Percentiles rank a stretch among this genome's conserved stretches.
Conservation (phyloP, 2,113 vertebrate genomes). For the Oreochromis aureus region DNA sequence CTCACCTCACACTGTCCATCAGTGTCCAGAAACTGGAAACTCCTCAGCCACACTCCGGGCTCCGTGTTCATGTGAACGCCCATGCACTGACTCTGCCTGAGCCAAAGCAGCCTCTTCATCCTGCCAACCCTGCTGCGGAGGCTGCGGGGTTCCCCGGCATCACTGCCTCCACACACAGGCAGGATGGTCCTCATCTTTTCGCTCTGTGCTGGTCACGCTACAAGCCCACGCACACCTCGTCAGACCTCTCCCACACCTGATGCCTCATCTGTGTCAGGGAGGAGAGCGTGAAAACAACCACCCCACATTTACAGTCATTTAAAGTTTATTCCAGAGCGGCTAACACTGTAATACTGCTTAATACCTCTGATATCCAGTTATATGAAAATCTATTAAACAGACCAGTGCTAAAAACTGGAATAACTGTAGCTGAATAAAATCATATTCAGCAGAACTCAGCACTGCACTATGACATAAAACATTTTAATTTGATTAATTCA, state of each 20-base stretch:
- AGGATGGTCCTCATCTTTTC: slow-evolving; percentile 55
- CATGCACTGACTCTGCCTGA: neutral
- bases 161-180: slow-evolving; percentile 27
- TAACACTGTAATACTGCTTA: neutral
- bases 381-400: neutral
- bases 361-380: neutral
- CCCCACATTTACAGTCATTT: neutral
- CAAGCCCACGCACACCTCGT: slow-evolving; percentile 16
- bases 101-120: slow-evolving; percentile 62
- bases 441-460: neutral
- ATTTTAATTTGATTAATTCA: neutral
- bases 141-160: slow-evolving; percentile 27
- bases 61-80: slow-evolving; percentile 47
- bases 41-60: slow-evolving; percentile 67
- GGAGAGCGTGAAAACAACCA: neutral
- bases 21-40: slow-evolving; percentile 63
- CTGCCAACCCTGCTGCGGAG: slow-evolving; percentile 49
- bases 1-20: slow-evolving; percentile 56
- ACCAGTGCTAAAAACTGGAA: neutral
- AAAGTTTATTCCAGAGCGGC: neutral
- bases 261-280: slow-evolving; percentile 38
- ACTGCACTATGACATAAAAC: neutral
- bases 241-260: slow-evolving; percentile 34
- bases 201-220: slow-evolving; percentile 18
- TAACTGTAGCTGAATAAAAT: neutral